Conservation (phyloP, 2,113 vertebrate genomes). For the Nematolebias whitei region DNA sequence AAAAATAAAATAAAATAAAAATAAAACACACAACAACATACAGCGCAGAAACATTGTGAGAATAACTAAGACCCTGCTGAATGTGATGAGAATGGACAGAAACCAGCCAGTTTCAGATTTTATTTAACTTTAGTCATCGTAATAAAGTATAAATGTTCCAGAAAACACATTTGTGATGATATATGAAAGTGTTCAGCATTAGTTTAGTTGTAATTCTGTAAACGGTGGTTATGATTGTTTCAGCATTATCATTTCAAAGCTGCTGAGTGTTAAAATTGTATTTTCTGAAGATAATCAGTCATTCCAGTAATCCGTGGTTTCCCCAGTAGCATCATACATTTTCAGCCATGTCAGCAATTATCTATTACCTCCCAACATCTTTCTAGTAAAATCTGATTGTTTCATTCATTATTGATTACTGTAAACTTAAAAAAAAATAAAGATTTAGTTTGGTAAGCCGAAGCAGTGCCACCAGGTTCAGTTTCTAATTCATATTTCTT, state of each 20-base stretch:
- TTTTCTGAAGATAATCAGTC: neutral
- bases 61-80: neutral
- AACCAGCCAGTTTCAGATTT: neutral
- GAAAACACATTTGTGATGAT: neutral
- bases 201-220: too few species aligned
- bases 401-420: neutral
- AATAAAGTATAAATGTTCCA: neutral
- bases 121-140: neutral
- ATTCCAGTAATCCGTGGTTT: neutral
- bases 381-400: neutral
- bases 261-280: conserved; percentile 1
- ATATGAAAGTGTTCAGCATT: too few species aligned
- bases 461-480: neutral
- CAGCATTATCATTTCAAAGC: neutral
- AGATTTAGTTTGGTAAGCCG: neutral
- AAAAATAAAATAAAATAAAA: too few species aligned
- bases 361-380: neutral
- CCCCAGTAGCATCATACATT: neutral
- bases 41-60: too few species aligned
- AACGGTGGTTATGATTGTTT: too few species aligned
- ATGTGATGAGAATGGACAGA: neutral
- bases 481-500: neutral
- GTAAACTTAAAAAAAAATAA: too few species aligned
- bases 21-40: too few species aligned
- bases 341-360: neutral